These are phyloP conservation scores for Brachyptera risi DNA, from an alignment of 2,888 invertebrate genomes.

Conservation along the genomic window DNA sequence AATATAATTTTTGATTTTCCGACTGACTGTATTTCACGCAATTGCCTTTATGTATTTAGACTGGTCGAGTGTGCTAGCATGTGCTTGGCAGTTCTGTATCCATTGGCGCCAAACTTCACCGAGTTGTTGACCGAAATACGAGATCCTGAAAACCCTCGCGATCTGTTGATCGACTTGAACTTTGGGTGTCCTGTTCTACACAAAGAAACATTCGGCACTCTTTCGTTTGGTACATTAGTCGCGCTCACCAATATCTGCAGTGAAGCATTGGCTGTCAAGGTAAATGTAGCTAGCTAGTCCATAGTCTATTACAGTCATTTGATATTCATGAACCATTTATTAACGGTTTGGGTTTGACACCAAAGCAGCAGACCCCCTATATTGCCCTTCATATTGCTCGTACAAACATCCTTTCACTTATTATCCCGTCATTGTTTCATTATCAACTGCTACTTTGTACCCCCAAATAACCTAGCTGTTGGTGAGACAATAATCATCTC, in stretches of 20 bases:
- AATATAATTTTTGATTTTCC: too few relatives aligned
- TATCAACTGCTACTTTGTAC: too few relatives aligned
- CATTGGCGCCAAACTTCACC: constrained; percentile 10
- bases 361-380: too few relatives aligned
- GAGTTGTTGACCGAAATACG: constrained; percentile 12
- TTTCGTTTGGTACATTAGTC: constrained; percentile 10
- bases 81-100: constrained; percentile 11
- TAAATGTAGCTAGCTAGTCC: too few relatives aligned
- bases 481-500: too few relatives aligned
- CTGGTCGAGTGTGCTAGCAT: constrained; percentile 13
- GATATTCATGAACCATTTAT: too few relatives aligned
- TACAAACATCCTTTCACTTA: too few relatives aligned
- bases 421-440: too few relatives aligned
- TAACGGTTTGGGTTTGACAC: too few relatives aligned
- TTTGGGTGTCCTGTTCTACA: constrained; percentile 8
- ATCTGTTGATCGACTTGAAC: background rate
- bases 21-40: background rate
- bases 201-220: background rate
- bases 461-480: too few relatives aligned
- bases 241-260: constrained; percentile 19
- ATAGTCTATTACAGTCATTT: too few relatives aligned
- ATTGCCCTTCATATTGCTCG: too few relatives aligned
- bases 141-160: constrained; percentile 4
- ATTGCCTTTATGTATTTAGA: background rate
- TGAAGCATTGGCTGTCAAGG: background rate